Percentiles rank a stretch among this genome's conserved stretches.
Evolutionary conservation across 92 coral and sea anemone genomes (phyloP).

Genomic region (Umimayanthus kanabou): DNA sequence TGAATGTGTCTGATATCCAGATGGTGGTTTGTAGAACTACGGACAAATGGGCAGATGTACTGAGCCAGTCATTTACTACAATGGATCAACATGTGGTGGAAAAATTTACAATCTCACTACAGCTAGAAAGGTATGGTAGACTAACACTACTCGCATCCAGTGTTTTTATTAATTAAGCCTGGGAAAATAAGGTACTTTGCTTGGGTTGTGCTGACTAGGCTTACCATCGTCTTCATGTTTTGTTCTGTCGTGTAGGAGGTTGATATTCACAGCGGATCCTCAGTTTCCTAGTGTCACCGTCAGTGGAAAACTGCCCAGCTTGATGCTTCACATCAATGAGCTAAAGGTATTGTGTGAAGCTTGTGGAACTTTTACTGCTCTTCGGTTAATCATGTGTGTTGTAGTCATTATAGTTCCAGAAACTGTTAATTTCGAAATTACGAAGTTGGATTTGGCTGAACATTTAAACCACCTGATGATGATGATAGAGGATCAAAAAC

Average conservation of each 20-base stretch:
- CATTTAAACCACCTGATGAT: no score
- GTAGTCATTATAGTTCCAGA: background rate
- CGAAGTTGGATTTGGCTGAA: no score
- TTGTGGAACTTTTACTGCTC: background rate
- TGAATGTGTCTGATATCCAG: conserved; percentile 90
- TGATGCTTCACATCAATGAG: conserved; percentile 91
- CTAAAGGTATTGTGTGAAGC: conserved; percentile 65
- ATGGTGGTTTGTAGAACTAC: conserved; percentile 87
- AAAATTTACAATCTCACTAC: conserved; percentile 83
- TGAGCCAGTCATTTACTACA: conserved; percentile 64
- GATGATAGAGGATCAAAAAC: no score
- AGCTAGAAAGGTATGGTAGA: conserved; percentile 73
- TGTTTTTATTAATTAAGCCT: no score
- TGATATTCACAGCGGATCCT: conserved; percentile 95
- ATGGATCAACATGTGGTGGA: conserved; percentile 90
- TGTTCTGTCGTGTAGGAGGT: conserved; percentile 62
- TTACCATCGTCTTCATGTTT: background rate
- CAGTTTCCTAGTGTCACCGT: conserved; percentile 89
- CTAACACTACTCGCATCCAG: background rate
- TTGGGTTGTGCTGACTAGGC: background rate
- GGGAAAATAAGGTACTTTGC: no score
- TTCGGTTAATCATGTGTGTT: background rate
- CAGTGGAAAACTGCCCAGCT: conserved; percentile 83
- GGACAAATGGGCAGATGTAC: conserved; percentile 74
- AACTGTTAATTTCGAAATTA: no score